phyloP scores from a whole-genome alignment of 2,113 vertebrate species.

The Labrus mixtus region DNA sequence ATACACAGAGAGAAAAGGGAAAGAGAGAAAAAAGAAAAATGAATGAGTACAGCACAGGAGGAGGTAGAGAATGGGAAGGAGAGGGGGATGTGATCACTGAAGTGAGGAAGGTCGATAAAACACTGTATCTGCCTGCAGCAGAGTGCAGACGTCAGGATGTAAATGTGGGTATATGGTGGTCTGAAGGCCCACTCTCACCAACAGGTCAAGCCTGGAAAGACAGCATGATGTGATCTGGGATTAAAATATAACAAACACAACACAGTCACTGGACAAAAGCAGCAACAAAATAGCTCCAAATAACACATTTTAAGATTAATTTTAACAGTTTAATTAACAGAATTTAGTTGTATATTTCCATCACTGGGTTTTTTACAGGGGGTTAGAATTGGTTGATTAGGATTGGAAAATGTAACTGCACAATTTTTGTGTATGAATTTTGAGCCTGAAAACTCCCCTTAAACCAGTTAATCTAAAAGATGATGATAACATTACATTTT shows the following conservation, averaged over 20 bases:
- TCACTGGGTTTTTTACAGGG: too few species aligned
- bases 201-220: conserved; percentile 5
- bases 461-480: background rate
- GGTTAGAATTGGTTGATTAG: background rate
- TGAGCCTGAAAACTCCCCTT: too few species aligned
- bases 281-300: background rate
- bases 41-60: background rate
- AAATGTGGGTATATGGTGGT: conserved; percentile 23
- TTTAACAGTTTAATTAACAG: too few species aligned
- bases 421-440: background rate
- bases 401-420: background rate
- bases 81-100: conserved; percentile 27
- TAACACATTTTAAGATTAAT: too few species aligned
- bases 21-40: background rate
- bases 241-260: background rate
- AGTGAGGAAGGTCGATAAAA: conserved; percentile 46
- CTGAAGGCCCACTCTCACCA: background rate
- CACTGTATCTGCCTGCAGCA: conserved; percentile 47
- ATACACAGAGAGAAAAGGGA: background rate
- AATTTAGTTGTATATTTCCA: too few species aligned
- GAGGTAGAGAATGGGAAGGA: background rate
- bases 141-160: conserved; percentile 37
- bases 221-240: background rate
- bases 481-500: background rate
- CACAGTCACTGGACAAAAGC: background rate